Evolutionary conservation across 2,797 vertebrate species (phyloP), one percentile per base, ranked within the genome.

Genomic region (Ispidina picta): DNA sequence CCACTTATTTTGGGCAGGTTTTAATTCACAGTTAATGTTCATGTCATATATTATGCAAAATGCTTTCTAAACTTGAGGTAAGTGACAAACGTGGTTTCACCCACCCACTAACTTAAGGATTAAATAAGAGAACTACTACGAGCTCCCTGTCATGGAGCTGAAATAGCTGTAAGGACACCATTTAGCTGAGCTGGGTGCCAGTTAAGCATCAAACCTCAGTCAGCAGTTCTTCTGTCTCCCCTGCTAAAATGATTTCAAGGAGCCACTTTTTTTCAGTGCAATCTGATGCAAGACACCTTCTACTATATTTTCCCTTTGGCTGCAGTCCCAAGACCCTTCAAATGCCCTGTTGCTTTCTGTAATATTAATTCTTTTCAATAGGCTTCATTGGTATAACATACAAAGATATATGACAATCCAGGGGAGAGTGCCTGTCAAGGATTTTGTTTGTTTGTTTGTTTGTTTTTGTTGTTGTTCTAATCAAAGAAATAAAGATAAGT

Each of bases 221-320:
- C 65, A 89, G 82, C 58, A 87, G 54, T 43, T 93, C 78, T 74
- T 71, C 72, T 37, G 28, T 64, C 56, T 90, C 49, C 69, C 48
- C 60, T 84, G 49, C 52, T 84, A 68, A 82, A 90, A 86, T 14
- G 16, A 86, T 86, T 88, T 82, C 62, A 79, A 56, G 48, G 71
- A 91, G 54, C 54, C 23, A 60, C 29, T 86, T 76, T 85, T 65
- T 89, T 83, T 62, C 81, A 58, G 3, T 56, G 48, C 64, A 93
- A 88, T 94, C 83, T 88, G 77, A 86, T 86, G 64, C 72, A 92
- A 92, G 82, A 92, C 74, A 91, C 77, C 81, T 89, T 92, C 60
- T 86, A 70, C 63, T 71, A 89, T 59, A 74, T 82, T 91, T 92
- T 56, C 77, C 37, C 71, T 66, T 82, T 94, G 90, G 80, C 78